phyloP scores from a whole-genome alignment of 2,113 vertebrate species.

The Leucopternis melanops region DNA sequence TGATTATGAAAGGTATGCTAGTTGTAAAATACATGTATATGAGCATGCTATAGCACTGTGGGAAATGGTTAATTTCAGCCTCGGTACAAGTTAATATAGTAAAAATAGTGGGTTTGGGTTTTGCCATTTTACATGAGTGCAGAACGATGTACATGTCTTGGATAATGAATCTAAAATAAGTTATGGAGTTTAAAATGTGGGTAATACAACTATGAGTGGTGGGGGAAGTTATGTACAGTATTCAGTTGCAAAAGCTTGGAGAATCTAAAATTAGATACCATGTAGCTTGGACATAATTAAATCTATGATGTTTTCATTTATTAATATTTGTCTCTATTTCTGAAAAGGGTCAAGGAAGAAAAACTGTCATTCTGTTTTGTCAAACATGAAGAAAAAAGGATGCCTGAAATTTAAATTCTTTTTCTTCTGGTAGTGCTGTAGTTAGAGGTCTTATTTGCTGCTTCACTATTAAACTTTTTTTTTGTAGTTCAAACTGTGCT shows the following conservation, averaged over 20 bases:
- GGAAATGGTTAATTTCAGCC: not conserved
- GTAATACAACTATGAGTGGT: not conserved
- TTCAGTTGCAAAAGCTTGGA: not conserved
- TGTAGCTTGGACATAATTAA: not conserved
- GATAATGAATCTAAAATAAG: not conserved
- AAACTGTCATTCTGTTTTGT: not conserved
- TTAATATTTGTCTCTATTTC: not conserved
- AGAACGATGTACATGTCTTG: not conserved
- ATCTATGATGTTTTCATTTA: not conserved
- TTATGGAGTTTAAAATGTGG: not conserved
- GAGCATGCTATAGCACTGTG: fast-evolving
- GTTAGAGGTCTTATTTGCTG: not conserved
- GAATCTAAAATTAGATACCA: not conserved
- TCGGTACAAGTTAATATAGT: not conserved
- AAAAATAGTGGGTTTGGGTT: not conserved
- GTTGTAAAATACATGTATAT: not conserved
- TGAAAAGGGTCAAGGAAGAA: not conserved
- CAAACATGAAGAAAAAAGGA: not conserved
- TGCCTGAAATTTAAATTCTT: not conserved
- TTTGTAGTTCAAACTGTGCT: not conserved
- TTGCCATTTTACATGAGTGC: not conserved
- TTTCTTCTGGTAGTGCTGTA: not conserved
- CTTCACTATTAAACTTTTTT: not conserved
- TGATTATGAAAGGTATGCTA: not conserved
- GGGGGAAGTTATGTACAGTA: not conserved